phyloP scores from a whole-genome alignment of 2,888 invertebrate species.

The Rutpela maculata region DNA sequence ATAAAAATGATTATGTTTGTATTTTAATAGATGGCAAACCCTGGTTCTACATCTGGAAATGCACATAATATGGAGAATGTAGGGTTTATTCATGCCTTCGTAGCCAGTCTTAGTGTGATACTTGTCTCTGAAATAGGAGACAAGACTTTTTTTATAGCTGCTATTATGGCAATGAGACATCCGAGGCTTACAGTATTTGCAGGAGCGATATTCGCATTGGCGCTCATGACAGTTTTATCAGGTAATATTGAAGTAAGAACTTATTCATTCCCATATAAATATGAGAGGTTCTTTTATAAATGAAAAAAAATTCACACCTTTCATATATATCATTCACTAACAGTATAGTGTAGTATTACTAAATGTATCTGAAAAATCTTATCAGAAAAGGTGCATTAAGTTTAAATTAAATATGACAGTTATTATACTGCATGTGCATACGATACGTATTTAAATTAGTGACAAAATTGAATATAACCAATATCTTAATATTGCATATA shows the following conservation, averaged over 20 bases:
- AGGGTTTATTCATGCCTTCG: constrained; percentile 94
- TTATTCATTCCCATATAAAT: not conserved
- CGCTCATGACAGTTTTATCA: constrained; percentile 95
- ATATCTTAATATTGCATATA: too few species aligned
- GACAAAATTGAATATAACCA: too few species aligned
- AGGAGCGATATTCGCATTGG: constrained; percentile 94
- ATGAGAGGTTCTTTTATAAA: not conserved
- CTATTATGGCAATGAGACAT: constrained; percentile 99
- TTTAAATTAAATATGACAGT: too few species aligned
- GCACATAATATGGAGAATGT: constrained; percentile 72
- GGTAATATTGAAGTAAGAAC: constrained; percentile 73
- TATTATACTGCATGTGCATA: too few species aligned
- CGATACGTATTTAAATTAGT: too few species aligned
- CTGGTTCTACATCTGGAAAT: constrained; percentile 43
- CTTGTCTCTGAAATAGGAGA: constrained; percentile 98
- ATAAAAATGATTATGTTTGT: not conserved
- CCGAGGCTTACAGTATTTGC: constrained; percentile 92
- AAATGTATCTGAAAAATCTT: too few species aligned
- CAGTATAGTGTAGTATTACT: too few species aligned
- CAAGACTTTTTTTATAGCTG: constrained; percentile 99
- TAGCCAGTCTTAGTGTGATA: constrained; percentile 96
- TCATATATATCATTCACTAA: too few species aligned
- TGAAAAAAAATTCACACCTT: too few species aligned
- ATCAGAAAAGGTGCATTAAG: too few species aligned
- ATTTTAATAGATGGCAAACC: constrained; percentile 36